phyloP scores from a whole-genome alignment of 1,140 invertebrate species.

The Drosophila oshimai region DNA sequence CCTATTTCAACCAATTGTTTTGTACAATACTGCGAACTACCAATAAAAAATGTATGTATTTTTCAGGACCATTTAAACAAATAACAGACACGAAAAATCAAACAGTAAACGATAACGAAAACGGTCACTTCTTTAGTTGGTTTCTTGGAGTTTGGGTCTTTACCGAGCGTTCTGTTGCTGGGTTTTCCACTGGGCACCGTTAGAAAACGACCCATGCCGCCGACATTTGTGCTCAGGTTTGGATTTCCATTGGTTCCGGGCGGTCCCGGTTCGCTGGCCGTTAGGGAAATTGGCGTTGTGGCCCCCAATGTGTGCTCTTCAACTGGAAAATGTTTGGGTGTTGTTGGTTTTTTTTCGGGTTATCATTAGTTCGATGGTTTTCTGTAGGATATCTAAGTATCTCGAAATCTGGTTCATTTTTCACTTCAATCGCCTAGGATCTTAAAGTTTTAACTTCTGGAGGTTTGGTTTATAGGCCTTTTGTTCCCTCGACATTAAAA shows the following conservation, averaged over 20 bases:
- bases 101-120: slow-evolving; percentile 41
- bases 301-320: slow-evolving; percentile 71
- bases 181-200: slow-evolving; percentile 76
- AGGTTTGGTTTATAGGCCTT: no score
- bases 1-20: slow-evolving; percentile 7
- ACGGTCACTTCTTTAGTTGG: slow-evolving; percentile 25
- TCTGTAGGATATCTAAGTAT: slow-evolving; percentile 25
- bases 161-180: slow-evolving; percentile 66
- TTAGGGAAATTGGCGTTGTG: slow-evolving; percentile 59
- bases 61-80: slow-evolving; percentile 22
- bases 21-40: slow-evolving; percentile 34
- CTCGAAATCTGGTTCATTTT: slow-evolving; percentile 15
- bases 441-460: background rate
- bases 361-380: background rate
- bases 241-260: slow-evolving; percentile 64
- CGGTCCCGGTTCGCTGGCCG: slow-evolving; percentile 72
- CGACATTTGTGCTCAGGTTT: slow-evolving; percentile 30
- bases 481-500: no score
- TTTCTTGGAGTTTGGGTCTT: slow-evolving; percentile 36
- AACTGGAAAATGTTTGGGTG: slow-evolving; percentile 63
- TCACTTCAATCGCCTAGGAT: background rate
- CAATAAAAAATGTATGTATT: slow-evolving; percentile 25
- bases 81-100: slow-evolving; percentile 47
- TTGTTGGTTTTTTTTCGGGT: slow-evolving; percentile 9
- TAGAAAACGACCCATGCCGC: slow-evolving; percentile 76